Percentiles rank a stretch among this genome's conserved stretches.
phyloP scores from a whole-genome alignment of 2,113 vertebrate genomes.

The Cichladusa arquata region DNA sequence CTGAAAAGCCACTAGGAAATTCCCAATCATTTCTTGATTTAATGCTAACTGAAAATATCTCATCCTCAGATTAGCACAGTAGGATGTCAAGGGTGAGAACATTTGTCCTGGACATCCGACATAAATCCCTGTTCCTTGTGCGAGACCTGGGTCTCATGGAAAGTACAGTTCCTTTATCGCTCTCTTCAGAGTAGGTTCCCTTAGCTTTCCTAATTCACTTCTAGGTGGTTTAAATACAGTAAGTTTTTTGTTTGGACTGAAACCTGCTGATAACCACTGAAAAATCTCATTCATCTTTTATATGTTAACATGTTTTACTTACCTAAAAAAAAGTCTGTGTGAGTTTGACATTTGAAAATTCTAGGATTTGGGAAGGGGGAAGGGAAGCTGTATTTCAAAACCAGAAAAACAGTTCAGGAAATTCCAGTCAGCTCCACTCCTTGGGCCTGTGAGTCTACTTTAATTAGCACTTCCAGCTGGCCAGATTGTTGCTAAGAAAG shows the following conservation, averaged over 20 bases:
- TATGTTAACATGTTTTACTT: not conserved
- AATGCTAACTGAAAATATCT: conserved; percentile 2
- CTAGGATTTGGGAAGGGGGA: not conserved
- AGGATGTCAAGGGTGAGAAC: not conserved
- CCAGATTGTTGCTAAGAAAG: not conserved
- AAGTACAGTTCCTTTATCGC: not conserved
- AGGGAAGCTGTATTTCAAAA: conserved; percentile 33
- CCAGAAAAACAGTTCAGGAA: conserved; percentile 29
- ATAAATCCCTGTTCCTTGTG: not conserved
- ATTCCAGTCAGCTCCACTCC: not conserved
- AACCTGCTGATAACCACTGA: not conserved
- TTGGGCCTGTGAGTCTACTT: not conserved
- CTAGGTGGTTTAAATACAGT: not conserved
- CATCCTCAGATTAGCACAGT: not conserved
- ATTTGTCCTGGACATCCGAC: not conserved
- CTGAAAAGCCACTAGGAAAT: not conserved
- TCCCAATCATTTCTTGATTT: not conserved
- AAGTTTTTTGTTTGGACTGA: not conserved
- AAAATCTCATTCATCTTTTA: not conserved
- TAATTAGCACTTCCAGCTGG: conserved; percentile 27
- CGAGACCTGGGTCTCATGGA: accelerated
- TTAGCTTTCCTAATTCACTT: not conserved
- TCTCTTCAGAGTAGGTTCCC: not conserved
- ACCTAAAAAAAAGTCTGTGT: not conserved
- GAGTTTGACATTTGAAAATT: not conserved